phyloP scores from a whole-genome alignment of 2,888 invertebrate species.

The Oeneis ivallda region DNA sequence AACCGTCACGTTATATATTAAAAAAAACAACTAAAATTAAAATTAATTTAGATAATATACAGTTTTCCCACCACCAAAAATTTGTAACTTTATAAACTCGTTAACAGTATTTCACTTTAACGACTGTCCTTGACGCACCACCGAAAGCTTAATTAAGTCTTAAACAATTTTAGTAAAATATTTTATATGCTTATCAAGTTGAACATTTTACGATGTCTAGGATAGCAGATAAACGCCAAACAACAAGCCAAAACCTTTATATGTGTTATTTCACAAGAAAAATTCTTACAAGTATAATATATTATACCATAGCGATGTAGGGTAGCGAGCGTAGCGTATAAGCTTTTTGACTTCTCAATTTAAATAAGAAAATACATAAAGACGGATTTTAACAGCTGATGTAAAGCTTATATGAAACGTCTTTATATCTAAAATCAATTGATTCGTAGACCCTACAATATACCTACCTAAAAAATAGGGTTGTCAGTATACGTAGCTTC shows the following conservation, averaged over 20 bases:
- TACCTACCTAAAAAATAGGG: no score
- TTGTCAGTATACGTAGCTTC: no score
- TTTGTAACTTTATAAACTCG: constrained; percentile 21
- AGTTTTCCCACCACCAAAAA: constrained; percentile 9
- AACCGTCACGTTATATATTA: no score
- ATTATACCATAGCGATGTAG: no score
- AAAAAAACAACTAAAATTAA: background rate
- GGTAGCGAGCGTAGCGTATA: no score
- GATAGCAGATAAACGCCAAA: background rate
- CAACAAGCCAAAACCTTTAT: background rate
- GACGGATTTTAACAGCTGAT: no score
- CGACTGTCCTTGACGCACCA: constrained; percentile 18
- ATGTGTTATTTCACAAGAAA: background rate
- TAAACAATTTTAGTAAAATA: constrained; percentile 8
- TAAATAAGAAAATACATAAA: no score
- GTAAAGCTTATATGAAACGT: no score
- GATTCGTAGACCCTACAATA: no score
- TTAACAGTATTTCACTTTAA: constrained; percentile 20
- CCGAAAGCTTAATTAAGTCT: constrained; percentile 21
- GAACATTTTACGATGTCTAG: background rate
- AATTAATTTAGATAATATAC: constrained; percentile 4
- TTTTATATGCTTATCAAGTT: constrained; percentile 6
- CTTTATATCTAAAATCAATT: no score
- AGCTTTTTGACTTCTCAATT: no score
- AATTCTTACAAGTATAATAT: no score